Percentiles rank a stretch among this genome's conserved stretches.
These are phyloP conservation scores for Dallia pectoralis DNA, from an alignment of 2,797 vertebrate genomes.

Conservation along the genomic window DNA sequence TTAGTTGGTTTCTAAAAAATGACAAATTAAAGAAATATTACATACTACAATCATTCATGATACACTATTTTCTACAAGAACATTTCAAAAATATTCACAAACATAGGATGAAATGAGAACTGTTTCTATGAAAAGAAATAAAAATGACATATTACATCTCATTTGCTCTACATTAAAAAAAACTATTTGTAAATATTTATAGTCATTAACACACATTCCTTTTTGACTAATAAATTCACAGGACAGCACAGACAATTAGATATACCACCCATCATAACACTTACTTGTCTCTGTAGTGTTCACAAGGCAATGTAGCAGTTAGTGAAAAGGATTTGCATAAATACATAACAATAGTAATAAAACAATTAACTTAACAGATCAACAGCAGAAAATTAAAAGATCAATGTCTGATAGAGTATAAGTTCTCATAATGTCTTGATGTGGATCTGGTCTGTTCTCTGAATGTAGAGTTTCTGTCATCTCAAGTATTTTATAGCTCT, in stretches of 20 bases:
- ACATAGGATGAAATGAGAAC: not conserved
- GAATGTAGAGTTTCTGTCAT: too few species aligned
- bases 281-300: not conserved
- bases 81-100: not conserved
- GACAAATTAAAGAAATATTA: not conserved
- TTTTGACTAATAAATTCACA: not conserved
- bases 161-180: not conserved
- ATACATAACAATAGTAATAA: not conserved
- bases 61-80: not conserved
- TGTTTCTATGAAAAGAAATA: too few species aligned
- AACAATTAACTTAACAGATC: not conserved
- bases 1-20: not conserved
- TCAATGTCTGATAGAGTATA: not conserved
- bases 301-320: not conserved
- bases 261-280: not conserved
- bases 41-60: not conserved
- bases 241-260: not conserved
- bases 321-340: not conserved
- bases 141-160: not conserved
- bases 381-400: not conserved
- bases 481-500: not conserved
- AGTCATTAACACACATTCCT: not conserved
- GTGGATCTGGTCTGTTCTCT: not conserved
- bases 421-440: not conserved
- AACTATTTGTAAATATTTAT: not conserved